Evolutionary conservation across 2,113 vertebrate species (phyloP).

Genomic region (Hirundichthys speculiger): DNA sequence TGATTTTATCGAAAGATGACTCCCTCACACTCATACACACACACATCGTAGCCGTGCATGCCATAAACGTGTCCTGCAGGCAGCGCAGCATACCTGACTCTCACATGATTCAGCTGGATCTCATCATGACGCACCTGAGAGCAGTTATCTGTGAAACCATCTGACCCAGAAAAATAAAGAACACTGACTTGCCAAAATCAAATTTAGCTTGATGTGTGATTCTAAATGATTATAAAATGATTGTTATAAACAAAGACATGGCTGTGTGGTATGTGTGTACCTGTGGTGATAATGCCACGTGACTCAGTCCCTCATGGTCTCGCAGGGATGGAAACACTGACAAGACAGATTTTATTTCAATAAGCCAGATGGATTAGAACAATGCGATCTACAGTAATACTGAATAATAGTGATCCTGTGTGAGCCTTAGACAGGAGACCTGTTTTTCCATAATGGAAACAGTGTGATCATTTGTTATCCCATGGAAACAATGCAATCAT

Average conservation of each 20-base stretch:
- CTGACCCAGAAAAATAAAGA: neutral
- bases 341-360: constrained; percentile 22
- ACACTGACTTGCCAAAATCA: neutral
- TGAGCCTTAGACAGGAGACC: neutral
- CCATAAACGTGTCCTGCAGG: neutral
- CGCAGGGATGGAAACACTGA: constrained; percentile 55
- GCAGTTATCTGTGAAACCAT: neutral
- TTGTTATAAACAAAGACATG: constrained; percentile 20
- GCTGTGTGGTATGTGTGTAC: constrained; percentile 35
- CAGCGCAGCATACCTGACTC: constrained; percentile 6
- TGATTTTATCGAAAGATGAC: too few relatives aligned
- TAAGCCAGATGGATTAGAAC: neutral
- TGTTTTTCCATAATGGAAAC: constrained; percentile 43
- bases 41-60: neutral
- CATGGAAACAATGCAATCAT: constrained; percentile 30
- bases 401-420: constrained; percentile 18
- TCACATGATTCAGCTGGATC: constrained; percentile 22
- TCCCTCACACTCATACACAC: too few relatives aligned
- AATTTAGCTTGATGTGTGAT: constrained; percentile 18
- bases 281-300: constrained; percentile 30
- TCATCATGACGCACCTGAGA: constrained; percentile 17
- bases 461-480: neutral
- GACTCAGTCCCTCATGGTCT: constrained; percentile 36
- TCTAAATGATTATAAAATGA: too few relatives aligned
- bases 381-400: neutral